phyloP scores from a whole-genome alignment of 2,113 vertebrate species.

The Chunga burmeisteri region DNA sequence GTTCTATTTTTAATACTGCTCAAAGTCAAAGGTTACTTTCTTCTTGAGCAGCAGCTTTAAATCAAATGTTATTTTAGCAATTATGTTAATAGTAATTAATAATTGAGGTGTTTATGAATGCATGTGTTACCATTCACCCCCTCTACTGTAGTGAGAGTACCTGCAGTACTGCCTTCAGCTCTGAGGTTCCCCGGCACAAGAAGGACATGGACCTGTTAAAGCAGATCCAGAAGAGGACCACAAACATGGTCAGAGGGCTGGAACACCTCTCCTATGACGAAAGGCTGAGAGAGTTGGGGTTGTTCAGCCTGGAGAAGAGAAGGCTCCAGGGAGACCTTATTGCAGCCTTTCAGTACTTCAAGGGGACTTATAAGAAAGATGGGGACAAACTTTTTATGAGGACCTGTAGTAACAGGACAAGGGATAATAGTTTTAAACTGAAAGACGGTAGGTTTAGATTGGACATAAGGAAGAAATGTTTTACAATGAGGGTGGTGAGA shows the following conservation, averaged over 20 bases:
- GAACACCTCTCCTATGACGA: neutral
- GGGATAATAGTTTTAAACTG: neutral
- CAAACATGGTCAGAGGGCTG: rapidly evolving
- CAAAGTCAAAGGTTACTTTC: conserved; percentile 1
- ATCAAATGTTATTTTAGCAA: conserved; percentile 16
- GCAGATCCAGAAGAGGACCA: rapidly evolving
- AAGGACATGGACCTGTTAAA: neutral
- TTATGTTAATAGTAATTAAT: conserved; percentile 28
- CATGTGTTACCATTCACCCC: neutral
- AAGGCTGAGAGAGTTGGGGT: neutral
- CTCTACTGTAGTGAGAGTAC: rapidly evolving
- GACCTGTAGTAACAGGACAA: rapidly evolving
- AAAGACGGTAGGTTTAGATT: neutral
- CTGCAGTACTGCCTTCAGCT: neutral
- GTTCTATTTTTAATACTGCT: conserved; percentile 27
- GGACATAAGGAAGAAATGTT: neutral
- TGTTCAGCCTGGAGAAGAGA: neutral
- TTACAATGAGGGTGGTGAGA: too few relatives aligned
- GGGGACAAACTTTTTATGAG: too few relatives aligned
- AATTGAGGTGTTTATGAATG: conserved; percentile 26
- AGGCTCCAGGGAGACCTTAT: neutral
- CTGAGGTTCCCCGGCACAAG: neutral
- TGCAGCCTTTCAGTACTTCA: too few relatives aligned
- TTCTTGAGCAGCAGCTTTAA: conserved; percentile 25
- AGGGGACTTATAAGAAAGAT: too few relatives aligned